A percentile compares a stretch with the other conserved stretches of the same genome.
Evolutionary conservation across 2,888 invertebrate species (phyloP).

Genomic region (Euzophera pinguis): DNA sequence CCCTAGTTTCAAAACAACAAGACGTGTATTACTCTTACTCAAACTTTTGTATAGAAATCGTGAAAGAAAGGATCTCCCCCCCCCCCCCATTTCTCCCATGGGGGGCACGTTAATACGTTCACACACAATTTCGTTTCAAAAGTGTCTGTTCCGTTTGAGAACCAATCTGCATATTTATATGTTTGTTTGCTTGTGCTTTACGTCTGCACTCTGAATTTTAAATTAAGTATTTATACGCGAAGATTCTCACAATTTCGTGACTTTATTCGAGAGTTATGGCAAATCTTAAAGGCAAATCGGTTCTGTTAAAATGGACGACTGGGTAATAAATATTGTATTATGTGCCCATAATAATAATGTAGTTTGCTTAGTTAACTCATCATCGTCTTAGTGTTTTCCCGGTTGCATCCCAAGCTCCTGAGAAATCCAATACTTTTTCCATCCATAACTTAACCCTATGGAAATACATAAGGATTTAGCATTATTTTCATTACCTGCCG

Average conservation of each 20-base stretch:
- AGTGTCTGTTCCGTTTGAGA: conserved; percentile 8
- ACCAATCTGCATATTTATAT: conserved; percentile 12
- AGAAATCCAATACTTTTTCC: too few species aligned
- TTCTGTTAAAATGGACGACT: not conserved
- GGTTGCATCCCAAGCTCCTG: too few species aligned
- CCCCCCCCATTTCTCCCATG: conserved; percentile 16
- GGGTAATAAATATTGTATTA: not conserved
- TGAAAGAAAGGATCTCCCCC: conserved; percentile 50
- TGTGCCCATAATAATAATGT: not conserved
- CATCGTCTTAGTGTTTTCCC: too few species aligned
- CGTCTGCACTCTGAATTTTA: conserved; percentile 9
- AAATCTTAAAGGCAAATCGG: not conserved
- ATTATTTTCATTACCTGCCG: too few species aligned
- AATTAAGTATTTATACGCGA: conserved; percentile 3
- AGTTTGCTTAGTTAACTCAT: too few species aligned
- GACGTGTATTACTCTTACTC: conserved; percentile 76
- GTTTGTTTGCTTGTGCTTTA: conserved; percentile 4
- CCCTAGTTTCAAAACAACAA: conserved; percentile 51
- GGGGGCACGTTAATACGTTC: conserved; percentile 48
- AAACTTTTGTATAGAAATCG: conserved; percentile 74
- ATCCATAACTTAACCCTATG: too few species aligned
- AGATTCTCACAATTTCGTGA: not conserved
- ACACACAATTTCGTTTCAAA: conserved; percentile 46
- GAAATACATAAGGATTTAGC: too few species aligned
- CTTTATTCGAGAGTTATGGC: conserved; percentile 1